A percentile compares a stretch with the other conserved stretches of the same genome.
Evolutionary conservation across 2,888 invertebrate genomes (phyloP).

Genomic region (Seira ritae): DNA sequence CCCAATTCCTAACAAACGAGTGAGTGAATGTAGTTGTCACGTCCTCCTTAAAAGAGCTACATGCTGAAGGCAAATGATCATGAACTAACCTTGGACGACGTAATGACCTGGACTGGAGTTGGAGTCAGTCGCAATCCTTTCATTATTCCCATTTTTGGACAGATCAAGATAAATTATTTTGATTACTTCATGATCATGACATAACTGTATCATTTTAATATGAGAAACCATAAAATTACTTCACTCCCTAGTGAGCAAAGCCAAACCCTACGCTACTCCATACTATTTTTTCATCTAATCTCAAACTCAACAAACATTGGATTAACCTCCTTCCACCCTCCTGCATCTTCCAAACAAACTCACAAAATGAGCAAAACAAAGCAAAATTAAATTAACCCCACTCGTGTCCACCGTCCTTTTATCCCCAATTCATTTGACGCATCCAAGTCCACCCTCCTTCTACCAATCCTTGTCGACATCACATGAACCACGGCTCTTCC

Average conservation of each 20-base stretch:
- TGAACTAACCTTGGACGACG: background rate
- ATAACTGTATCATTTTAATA: conserved; percentile 21
- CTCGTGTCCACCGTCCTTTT: conserved; percentile 9
- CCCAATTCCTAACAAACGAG: no score
- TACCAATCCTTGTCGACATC: background rate
- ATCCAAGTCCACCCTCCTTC: background rate
- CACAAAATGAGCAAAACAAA: conserved; percentile 4
- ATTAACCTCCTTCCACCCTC: background rate
- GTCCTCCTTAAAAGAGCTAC: no score
- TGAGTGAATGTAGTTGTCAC: no score
- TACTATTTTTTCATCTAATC: background rate
- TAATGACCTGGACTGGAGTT: background rate
- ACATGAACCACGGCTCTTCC: background rate
- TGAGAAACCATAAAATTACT: background rate
- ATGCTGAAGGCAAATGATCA: background rate
- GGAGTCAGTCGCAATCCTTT: background rate
- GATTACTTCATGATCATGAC: conserved; percentile 21
- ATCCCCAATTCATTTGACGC: background rate
- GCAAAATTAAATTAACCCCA: conserved; percentile 29
- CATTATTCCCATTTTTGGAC: conserved; percentile 10
- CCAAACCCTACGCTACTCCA: background rate
- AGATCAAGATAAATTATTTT: conserved; percentile 14
- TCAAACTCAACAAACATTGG: conserved; percentile 1
- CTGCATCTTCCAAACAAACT: background rate
- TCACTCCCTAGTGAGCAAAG: background rate